Evolutionary conservation across 2,113 vertebrate species (phyloP).

Genomic region (Emberiza fucata): DNA sequence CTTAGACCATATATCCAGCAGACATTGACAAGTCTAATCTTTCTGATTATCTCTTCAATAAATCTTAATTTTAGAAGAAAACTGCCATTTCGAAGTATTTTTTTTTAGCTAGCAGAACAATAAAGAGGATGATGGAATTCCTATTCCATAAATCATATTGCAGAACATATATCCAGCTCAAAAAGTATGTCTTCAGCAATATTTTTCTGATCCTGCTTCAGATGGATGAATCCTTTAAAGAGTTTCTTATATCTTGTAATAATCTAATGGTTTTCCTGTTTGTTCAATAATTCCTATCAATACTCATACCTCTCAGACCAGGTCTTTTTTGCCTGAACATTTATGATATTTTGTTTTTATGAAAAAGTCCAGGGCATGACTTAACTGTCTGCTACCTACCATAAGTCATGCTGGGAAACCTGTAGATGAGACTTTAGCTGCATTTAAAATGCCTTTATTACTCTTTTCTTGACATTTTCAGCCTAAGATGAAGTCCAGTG

Average conservation of each 20-base stretch:
- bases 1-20: neutral
- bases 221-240: neutral
- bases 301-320: neutral
- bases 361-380: neutral
- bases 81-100: neutral
- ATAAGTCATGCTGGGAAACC: neutral
- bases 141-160: slow-evolving; percentile 37
- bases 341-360: neutral
- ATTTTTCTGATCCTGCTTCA: slow-evolving; percentile 17
- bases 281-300: neutral
- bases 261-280: neutral
- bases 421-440: neutral
- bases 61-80: slow-evolving; percentile 54
- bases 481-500: neutral
- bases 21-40: slow-evolving; percentile 35
- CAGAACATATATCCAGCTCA: neutral
- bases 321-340: neutral
- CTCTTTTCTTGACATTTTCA: neutral
- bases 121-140: slow-evolving; percentile 22
- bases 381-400: neutral
- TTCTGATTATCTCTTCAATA: slow-evolving; percentile 50
- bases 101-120: slow-evolving; percentile 13
- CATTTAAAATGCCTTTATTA: neutral
- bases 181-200: slow-evolving; percentile 8
- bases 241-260: neutral